Conservation (phyloP, 2,113 vertebrate species). For the Pipa parva region DNA sequence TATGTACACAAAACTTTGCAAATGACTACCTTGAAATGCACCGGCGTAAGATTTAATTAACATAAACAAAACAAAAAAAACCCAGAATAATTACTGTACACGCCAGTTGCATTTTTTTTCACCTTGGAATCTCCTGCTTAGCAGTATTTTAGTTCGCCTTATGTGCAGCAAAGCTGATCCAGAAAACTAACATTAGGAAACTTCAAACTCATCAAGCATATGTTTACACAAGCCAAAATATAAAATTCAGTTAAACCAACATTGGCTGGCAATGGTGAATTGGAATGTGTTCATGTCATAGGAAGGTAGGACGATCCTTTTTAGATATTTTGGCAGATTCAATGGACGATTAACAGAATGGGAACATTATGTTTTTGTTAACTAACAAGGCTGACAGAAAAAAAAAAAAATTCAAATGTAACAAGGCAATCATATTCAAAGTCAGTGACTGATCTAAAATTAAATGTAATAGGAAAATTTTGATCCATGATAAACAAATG, state of each 20-base stretch:
- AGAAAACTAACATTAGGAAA: constrained; percentile 35
- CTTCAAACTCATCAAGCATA: constrained; percentile 28
- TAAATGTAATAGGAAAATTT: too few relatives aligned
- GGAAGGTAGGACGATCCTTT: constrained; percentile 10
- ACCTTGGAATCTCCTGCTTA: constrained; percentile 33
- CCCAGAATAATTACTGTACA: constrained; percentile 20
- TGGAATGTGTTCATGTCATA: constrained; percentile 6
- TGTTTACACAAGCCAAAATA: constrained; percentile 22
- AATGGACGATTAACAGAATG: constrained; percentile 3
- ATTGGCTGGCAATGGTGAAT: background rate
- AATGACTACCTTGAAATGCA: constrained; percentile 17
- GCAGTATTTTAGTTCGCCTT: constrained; percentile 10
- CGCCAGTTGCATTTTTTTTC: constrained; percentile 16
- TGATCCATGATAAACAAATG: too few relatives aligned
- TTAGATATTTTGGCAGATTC: constrained; percentile 7
- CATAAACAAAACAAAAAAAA: constrained; percentile 26
- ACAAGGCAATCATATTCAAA: too few relatives aligned
- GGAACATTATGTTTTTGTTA: constrained; percentile 4
- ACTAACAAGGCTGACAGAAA: background rate
- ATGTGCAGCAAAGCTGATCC: constrained; percentile 7
- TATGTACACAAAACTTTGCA: constrained; percentile 21
- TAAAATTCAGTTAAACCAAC: constrained; percentile 2
- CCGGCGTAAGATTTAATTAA: constrained; percentile 28
- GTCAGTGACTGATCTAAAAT: too few relatives aligned
- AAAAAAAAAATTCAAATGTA: background rate